These are phyloP conservation scores for Lynx canadensis DNA, from an alignment of 2,113 vertebrate species.

Conservation along the genomic window DNA sequence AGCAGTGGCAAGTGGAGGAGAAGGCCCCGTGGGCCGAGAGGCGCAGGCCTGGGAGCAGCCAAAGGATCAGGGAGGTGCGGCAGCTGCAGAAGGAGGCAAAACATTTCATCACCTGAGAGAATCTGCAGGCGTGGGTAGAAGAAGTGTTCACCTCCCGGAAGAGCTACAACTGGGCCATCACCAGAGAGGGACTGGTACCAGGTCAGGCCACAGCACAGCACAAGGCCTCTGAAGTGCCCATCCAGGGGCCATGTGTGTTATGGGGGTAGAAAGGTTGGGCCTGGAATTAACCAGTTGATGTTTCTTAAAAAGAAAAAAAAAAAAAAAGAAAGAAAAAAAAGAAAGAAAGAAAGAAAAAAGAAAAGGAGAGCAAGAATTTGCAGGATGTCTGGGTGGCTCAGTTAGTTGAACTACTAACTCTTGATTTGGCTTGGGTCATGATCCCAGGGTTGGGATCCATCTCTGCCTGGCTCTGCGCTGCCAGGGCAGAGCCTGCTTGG, in stretches of 20 bases:
- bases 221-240: slow-evolving; percentile 34
- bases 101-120: slow-evolving; percentile 93
- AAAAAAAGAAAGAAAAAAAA: too few species aligned
- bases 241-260: not conserved
- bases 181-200: slow-evolving; percentile 88
- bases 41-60: slow-evolving; percentile 84
- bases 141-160: slow-evolving; percentile 91
- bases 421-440: too few species aligned
- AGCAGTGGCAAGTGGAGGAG: slow-evolving; percentile 70
- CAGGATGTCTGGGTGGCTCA: too few species aligned
- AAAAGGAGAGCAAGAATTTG: too few species aligned
- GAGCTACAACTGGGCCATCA: slow-evolving; percentile 94
- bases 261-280: not conserved
- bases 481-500: too few species aligned
- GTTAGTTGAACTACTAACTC: too few species aligned
- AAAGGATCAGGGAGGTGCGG: slow-evolving; percentile 89
- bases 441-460: too few species aligned
- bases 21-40: slow-evolving; percentile 69
- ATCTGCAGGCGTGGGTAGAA: slow-evolving; percentile 92
- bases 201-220: slow-evolving; percentile 74
- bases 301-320: not conserved
- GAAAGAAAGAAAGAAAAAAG: not conserved
- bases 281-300: not conserved
- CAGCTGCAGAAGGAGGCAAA: slow-evolving; percentile 94
- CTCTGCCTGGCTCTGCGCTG: too few species aligned